A percentile compares a stretch with the other conserved stretches of the same genome.
Conservation (phyloP, 2,888 invertebrate species). For the Athripsodes cinereus region DNA sequence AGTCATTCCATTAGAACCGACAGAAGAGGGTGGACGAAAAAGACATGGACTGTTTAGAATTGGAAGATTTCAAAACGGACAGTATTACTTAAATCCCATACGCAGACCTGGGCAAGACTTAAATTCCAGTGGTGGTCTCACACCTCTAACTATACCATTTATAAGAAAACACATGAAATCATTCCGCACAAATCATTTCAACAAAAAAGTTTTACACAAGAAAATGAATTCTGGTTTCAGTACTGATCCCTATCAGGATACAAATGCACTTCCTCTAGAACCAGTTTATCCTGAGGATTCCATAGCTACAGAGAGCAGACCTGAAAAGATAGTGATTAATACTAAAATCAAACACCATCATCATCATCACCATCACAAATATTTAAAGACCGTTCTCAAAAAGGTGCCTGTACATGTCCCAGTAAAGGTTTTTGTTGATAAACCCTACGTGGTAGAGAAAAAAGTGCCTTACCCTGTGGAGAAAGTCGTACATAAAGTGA, state of each 20-base stretch:
- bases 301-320: background rate
- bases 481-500: slow-evolving; percentile 44
- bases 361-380: slow-evolving; percentile 60
- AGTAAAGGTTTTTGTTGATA: slow-evolving; percentile 51
- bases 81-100: slow-evolving; percentile 6
- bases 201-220: slow-evolving; percentile 12
- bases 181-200: background rate
- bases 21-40: background rate
- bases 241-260: background rate
- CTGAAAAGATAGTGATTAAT: slow-evolving; percentile 18
- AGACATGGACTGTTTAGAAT: slow-evolving; percentile 7
- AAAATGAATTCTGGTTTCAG: slow-evolving; percentile 24
- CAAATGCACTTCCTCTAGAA: slow-evolving; percentile 1
- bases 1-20: slow-evolving; percentile 35
- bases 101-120: slow-evolving; percentile 8
- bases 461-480: slow-evolving; percentile 43
- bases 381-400: slow-evolving; percentile 56
- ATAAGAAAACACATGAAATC: background rate
- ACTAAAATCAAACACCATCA: slow-evolving; percentile 56
- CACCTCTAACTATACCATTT: background rate
- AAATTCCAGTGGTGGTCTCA: background rate
- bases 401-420: slow-evolving; percentile 44
- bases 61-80: slow-evolving; percentile 11
- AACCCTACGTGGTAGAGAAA: slow-evolving; percentile 39
- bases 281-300: background rate